These are phyloP conservation scores for Aegotheles bennettii DNA, from an alignment of 2,113 vertebrate species.

Conservation along the genomic window DNA sequence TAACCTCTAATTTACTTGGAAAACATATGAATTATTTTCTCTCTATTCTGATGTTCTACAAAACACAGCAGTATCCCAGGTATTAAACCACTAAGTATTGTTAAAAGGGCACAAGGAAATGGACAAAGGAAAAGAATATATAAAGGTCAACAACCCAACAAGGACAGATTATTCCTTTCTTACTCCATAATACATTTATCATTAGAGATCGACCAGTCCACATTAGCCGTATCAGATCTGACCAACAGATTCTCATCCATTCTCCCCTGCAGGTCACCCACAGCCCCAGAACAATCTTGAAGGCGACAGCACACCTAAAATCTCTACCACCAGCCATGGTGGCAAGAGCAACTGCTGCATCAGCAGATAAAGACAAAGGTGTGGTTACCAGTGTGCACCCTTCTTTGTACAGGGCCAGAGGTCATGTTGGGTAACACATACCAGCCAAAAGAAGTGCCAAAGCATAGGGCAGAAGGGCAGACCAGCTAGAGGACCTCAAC, in stretches of 20 bases:
- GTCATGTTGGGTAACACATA: background rate
- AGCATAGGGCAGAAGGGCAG: background rate
- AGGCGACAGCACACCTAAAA: background rate
- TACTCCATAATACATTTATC: background rate
- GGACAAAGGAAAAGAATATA: background rate
- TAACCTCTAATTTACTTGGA: background rate
- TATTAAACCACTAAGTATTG: background rate
- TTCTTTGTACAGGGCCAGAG: fast-evolving
- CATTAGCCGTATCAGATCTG: background rate
- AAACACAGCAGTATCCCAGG: background rate
- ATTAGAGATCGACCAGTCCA: background rate
- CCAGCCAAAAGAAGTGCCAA: background rate
- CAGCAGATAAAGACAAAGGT: background rate
- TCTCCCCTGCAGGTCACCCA: background rate
- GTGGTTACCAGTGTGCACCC: fast-evolving
- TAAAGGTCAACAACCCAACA: background rate
- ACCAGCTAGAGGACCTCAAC: background rate
- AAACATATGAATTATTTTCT: background rate
- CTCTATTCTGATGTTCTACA: background rate
- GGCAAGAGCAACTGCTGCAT: background rate
- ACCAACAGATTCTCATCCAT: background rate
- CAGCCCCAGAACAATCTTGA: background rate
- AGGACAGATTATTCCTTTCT: background rate
- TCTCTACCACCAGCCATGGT: fast-evolving
- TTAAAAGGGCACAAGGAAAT: background rate